Conservation (phyloP, 1,140 invertebrate species). For the Diachasma alloeum region DNA sequence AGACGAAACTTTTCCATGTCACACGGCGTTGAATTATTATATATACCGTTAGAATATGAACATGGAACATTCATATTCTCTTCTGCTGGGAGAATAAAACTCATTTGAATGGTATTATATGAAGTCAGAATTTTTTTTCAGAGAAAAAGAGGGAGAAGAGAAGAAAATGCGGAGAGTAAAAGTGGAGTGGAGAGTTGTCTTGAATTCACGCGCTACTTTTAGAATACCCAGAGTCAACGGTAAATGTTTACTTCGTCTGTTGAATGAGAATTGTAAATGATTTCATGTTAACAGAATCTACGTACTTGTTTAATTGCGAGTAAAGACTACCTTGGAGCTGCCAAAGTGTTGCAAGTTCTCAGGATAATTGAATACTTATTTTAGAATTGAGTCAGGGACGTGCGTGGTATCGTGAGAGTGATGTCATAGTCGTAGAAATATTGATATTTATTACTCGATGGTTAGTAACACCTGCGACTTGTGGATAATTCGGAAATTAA, state of each 20-base stretch:
- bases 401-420: neutral
- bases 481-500: no score
- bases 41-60: conserved; percentile 4
- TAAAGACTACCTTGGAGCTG: neutral
- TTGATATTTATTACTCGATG: neutral
- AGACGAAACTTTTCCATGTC: neutral
- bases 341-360: neutral
- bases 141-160: neutral
- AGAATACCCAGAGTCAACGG: neutral
- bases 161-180: neutral
- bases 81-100: neutral
- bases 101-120: conserved; percentile 9
- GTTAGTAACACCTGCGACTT: no score
- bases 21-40: neutral
- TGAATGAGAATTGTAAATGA: neutral
- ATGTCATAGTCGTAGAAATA: neutral
- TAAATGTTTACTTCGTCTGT: neutral
- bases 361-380: neutral
- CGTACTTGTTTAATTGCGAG: neutral
- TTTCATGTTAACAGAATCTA: neutral
- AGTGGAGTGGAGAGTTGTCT: neutral
- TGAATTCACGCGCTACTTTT: neutral
- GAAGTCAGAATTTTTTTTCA: neutral
- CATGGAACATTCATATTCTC: neutral
- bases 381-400: neutral